phyloP scores from a whole-genome alignment of 2,888 invertebrate species.

The Oegoconia quadripuncta region DNA sequence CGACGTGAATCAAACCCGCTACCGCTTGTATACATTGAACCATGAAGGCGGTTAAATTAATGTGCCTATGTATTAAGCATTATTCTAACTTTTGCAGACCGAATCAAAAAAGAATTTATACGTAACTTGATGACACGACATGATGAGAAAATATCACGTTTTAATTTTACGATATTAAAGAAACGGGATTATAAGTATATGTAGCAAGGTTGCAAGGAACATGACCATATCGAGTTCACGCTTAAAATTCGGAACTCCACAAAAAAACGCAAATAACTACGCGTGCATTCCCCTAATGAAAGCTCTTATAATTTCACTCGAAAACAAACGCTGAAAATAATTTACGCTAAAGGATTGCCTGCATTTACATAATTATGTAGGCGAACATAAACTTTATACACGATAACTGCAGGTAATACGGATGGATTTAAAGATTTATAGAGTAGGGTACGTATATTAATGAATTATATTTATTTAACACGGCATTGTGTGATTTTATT shows the following conservation, averaged over 20 bases:
- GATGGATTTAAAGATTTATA: constrained; percentile 36
- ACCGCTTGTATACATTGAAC: no score
- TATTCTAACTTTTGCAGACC: no score
- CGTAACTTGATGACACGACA: no score
- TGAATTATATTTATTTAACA: not conserved
- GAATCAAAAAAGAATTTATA: no score
- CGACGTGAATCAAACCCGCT: no score
- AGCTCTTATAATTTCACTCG: constrained; percentile 48
- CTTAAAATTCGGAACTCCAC: constrained; percentile 45
- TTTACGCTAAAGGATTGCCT: constrained; percentile 62
- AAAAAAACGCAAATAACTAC: constrained; percentile 49
- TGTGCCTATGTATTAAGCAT: no score
- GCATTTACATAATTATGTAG: constrained; percentile 68
- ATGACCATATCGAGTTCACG: constrained; percentile 15
- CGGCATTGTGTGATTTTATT: no score
- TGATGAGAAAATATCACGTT: no score
- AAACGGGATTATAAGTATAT: no score
- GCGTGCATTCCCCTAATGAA: constrained; percentile 62
- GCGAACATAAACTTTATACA: constrained; percentile 68
- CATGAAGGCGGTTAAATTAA: no score
- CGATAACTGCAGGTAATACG: constrained; percentile 61
- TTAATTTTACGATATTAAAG: no score
- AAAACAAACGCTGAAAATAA: constrained; percentile 65
- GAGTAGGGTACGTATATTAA: constrained; percentile 1
- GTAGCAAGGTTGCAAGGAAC: not conserved